These are phyloP conservation scores for Anoncus sp. DNA, from an alignment of 2,888 invertebrate species.

Conservation along the genomic window DNA sequence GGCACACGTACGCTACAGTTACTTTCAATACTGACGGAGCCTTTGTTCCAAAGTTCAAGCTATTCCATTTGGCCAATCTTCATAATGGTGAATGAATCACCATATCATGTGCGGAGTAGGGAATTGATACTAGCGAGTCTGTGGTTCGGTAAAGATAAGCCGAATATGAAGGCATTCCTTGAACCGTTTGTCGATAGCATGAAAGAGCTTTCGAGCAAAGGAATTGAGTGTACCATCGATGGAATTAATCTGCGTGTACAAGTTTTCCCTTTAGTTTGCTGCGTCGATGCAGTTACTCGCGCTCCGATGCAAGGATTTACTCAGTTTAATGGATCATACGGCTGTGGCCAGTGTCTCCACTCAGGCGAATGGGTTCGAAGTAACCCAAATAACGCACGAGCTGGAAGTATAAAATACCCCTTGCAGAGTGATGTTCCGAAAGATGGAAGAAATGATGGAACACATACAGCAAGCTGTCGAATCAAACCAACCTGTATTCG, in stretches of 20 bases:
- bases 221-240: conserved; percentile 33
- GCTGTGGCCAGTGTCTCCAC: conserved; percentile 53
- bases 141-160: conserved; percentile 60
- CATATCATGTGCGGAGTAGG: conserved; percentile 37
- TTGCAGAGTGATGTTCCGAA: conserved; percentile 13
- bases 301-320: conserved; percentile 47
- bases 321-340: conserved; percentile 50
- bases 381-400: conserved; percentile 10
- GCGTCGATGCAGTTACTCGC: conserved; percentile 57
- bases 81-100: conserved; percentile 58
- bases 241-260: too few species aligned
- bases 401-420: conserved; percentile 51
- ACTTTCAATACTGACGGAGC: conserved; percentile 63
- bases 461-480: conserved; percentile 34
- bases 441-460: conserved; percentile 38
- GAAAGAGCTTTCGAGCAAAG: conserved; percentile 49
- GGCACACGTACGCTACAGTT: conserved; percentile 36
- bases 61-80: conserved; percentile 63
- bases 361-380: conserved; percentile 39
- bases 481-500: conserved; percentile 22
- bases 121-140: conserved; percentile 40
- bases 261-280: conserved; percentile 24
- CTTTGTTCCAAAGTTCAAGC: conserved; percentile 52
- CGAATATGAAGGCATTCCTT: conserved; percentile 58
- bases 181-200: conserved; percentile 48